Conservation (phyloP, 2,113 vertebrate genomes). For the Mixornis gularis region DNA sequence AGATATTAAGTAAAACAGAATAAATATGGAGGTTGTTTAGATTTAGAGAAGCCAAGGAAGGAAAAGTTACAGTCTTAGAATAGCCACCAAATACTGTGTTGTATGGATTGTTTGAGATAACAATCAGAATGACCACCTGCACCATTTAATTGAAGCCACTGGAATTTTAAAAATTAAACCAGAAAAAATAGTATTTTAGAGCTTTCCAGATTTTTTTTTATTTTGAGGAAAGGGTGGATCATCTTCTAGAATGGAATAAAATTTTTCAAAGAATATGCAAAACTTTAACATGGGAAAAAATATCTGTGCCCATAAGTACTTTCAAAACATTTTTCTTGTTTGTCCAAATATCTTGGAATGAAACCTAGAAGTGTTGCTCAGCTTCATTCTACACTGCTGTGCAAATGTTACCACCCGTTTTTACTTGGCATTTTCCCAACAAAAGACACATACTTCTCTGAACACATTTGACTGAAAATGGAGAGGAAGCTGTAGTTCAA, state of each 20-base stretch:
- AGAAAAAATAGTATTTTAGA: neutral
- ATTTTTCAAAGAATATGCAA: neutral
- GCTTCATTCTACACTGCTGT: constrained; percentile 21
- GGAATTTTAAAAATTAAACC: neutral
- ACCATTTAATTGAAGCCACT: neutral
- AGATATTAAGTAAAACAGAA: neutral
- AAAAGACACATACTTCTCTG: neutral
- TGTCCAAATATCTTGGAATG: constrained; percentile 40
- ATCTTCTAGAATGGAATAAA: neutral
- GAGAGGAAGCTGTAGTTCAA: constrained; percentile 35
- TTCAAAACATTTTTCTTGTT: constrained; percentile 34
- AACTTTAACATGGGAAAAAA: neutral
- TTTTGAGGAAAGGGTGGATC: neutral
- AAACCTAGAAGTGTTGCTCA: constrained; percentile 27
- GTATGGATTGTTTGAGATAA: neutral
- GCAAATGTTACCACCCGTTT: neutral
- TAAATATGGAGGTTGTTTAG: neutral
- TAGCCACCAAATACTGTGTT: neutral
- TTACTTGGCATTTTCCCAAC: neutral
- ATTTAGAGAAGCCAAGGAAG: neutral
- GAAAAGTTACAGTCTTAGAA: neutral
- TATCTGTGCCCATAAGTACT: neutral
- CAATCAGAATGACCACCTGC: neutral
- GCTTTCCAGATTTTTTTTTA: too few relatives aligned
- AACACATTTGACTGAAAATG: constrained; percentile 52